phyloP scores from a whole-genome alignment of 2,888 invertebrate species.

The Acanthacorydalis orientalis region DNA sequence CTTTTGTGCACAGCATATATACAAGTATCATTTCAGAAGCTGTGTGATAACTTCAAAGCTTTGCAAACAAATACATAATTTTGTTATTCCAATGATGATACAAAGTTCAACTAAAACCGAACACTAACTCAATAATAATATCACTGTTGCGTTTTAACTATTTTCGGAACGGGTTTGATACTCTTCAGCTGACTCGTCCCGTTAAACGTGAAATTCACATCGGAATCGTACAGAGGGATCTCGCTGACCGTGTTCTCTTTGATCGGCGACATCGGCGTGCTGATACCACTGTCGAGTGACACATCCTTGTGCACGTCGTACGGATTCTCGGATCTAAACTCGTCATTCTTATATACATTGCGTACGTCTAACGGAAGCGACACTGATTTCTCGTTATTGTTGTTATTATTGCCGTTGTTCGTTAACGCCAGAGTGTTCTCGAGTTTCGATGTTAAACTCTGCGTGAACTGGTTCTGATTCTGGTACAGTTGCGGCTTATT shows the following conservation, averaged over 20 bases:
- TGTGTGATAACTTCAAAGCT: too few relatives aligned
- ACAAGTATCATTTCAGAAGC: too few relatives aligned
- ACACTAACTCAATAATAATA: background rate
- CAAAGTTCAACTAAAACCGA: too few relatives aligned
- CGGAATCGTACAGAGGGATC: conserved; percentile 56
- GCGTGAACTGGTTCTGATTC: background rate
- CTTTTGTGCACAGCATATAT: too few relatives aligned
- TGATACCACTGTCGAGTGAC: conserved; percentile 42
- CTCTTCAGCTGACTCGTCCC: conserved; percentile 67
- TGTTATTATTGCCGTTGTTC: conserved; percentile 2
- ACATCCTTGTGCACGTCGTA: conserved; percentile 24
- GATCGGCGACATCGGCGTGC: conserved; percentile 42
- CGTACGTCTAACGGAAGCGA: conserved; percentile 11
- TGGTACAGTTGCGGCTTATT: conserved; percentile 1
- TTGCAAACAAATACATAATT: too few relatives aligned
- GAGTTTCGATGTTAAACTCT: background rate
- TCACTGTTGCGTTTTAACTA: conserved; percentile 1
- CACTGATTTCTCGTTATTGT: conserved; percentile 20
- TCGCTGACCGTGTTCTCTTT: conserved; percentile 16
- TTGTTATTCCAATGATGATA: too few relatives aligned
- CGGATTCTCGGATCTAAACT: conserved; percentile 21
- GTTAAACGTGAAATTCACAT: conserved; percentile 64
- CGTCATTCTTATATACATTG: conserved; percentile 11
- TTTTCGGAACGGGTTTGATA: conserved; percentile 33
- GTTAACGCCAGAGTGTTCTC: conserved; percentile 6